Evolutionary conservation across 2,797 vertebrate genomes (phyloP), one percentile per base, ranked within the genome.

Genomic region (Liasis olivaceus): DNA sequence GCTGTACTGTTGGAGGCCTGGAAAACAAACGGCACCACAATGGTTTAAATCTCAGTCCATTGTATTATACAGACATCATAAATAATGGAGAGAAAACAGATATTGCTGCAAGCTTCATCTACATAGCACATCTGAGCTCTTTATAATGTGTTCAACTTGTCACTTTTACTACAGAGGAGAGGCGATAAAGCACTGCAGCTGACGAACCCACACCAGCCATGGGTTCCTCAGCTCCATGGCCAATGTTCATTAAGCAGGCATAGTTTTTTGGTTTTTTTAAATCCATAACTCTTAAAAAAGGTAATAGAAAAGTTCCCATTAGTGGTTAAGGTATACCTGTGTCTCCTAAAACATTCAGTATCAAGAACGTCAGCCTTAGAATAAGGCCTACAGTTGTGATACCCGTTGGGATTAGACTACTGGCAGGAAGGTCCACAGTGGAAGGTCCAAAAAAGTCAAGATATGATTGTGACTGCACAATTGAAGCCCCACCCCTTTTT

Each of bases 1-100:
- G 97, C 97, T 97, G 97, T 98, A 97, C 98, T 98, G 98, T 66
- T 97, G 97, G 97, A 97, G 97, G 98, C 97, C 97, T 97, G 97
- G 97, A 97, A 98, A 98, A 98, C 97, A 98, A 98, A 98, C 97
- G 98, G 97, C 98, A 97, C 97, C 97, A 97, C 98, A 98, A 98
- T 98, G 98, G 98, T 97, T 98, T 98, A 98, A 98, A 98, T 98
- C 98, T 98, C 97, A 97, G 98, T 98, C 98, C 97, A 98, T 98
- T 98, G 98, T 98, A 97, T 98, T 98, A 98, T 98, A 98, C 98
- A 98, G 97, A 97, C 97, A 97, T 98, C 98, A 98, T 98, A 98
- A 98, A 98, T 98, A 98, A 98, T 98, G 97, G 97, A 98, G 97
- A 98, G 98, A 97, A 98, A 98, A 97, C 98, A 98, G 98, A 98